Evolutionary conservation across 35 echinoderm and acorn worm genomes (phyloP), one percentile per base, ranked within the genome.

Genomic region (Amphiura filiformis): DNA sequence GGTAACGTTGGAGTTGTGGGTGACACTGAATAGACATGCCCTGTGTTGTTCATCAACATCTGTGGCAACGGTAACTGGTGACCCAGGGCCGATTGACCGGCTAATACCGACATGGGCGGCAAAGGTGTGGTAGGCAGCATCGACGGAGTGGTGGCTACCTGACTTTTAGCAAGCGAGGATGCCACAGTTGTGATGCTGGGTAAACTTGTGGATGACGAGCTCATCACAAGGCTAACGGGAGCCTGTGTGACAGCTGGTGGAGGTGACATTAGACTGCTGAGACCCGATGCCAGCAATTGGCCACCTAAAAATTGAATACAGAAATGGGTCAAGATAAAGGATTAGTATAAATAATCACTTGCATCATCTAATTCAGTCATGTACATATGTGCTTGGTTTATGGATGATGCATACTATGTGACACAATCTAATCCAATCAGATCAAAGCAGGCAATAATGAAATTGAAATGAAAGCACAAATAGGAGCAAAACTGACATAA

Each of bases 71-170:
- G 91, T 1, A 93, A 84, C 57, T 90, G 88, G 20, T 52, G 44
- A 7, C 91, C 91, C 30, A 97, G 80, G 26, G 91, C 95, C 31
- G 95, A 81, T 80, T 97, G 95, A 17, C 95, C 88, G 13, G 95
- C 87, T 31, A 97, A 82, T 17, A 97, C 95, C 1, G 95, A 97
- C 39, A 97, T 87, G 31, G 95, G 91, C 0, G 95, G 95, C 26
- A 97, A 85, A 23, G 95, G 95, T 32, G 95, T 93, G 38, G 80
- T 91, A 15, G 95, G 77, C 37, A 90, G 80, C 44, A 52, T 20
- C 7, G 44, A 52, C 44, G 44, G 44, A 11, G 91, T 80, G 35
- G 79, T 93, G 44, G 80, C 84, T 82, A 78, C 81, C 14, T 86
- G 83, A 52, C 7, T 52, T 52, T 52, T 52, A 11, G 90, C 84